Evolutionary conservation across 2,888 invertebrate genomes (phyloP).

Genomic region (Scaptodrosophila latifasciaeformis): DNA sequence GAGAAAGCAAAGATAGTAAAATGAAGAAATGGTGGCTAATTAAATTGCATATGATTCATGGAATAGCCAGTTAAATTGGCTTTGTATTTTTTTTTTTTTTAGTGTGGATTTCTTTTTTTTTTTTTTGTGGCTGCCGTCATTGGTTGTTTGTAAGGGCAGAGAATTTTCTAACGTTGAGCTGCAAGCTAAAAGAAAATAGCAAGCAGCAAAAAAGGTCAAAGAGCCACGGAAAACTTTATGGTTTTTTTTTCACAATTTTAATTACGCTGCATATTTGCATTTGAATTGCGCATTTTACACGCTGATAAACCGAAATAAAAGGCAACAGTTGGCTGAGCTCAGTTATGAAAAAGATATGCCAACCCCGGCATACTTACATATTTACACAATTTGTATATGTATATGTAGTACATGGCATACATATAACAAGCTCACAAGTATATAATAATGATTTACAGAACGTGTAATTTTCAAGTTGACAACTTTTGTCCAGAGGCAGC

Average conservation of each 20-base stretch:
- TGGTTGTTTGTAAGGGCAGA: too few relatives aligned
- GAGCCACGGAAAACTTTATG: conserved; percentile 12
- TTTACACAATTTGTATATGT: conserved; percentile 1
- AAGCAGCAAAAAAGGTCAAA: conserved; percentile 7
- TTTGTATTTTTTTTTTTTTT: too few relatives aligned
- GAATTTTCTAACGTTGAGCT: too few relatives aligned
- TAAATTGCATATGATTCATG: conserved; percentile 3
- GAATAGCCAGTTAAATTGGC: conserved; percentile 26
- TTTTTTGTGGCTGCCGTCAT: too few relatives aligned
- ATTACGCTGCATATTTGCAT: conserved; percentile 67
- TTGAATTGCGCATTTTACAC: conserved; percentile 68
- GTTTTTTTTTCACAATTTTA: conserved; percentile 52
- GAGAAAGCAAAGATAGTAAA: too few relatives aligned
- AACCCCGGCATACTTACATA: conserved; percentile 7
- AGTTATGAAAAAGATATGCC: conserved; percentile 39
- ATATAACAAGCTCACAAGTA: neutral
- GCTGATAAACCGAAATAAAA: conserved; percentile 60
- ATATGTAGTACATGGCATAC: too few relatives aligned
- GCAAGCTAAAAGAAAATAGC: conserved; percentile 5
- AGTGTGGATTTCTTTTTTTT: too few relatives aligned
- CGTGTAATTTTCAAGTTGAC: conserved; percentile 69
- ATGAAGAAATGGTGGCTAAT: too few relatives aligned
- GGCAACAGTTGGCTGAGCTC: conserved; percentile 55
- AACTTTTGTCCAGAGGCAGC: conserved; percentile 64
- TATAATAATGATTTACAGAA: conserved; percentile 48